Base-by-base conservation (phyloP, 2,888 invertebrate genomes). In the Tuta absoluta region DNA sequence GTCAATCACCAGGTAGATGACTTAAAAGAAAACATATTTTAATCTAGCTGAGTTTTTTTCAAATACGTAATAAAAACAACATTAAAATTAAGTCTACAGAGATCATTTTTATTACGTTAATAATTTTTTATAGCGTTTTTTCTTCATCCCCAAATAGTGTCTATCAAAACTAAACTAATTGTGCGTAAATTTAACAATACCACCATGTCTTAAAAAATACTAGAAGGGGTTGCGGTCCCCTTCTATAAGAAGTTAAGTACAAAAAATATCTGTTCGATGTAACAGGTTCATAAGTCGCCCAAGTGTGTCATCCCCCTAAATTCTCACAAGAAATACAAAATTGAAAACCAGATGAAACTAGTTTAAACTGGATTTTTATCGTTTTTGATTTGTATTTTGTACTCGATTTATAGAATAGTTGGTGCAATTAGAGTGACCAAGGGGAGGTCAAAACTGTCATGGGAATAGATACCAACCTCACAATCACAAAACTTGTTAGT, bases 351-450 rank as follows among this genome's bases (percentile, higher is more conserved):
- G 53, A 62, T 68, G 49, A 69, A 67, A 70, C 72, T 67, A 64
- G 65, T 67, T 65, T 64, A 56, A 72, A 75, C 73, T 71, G 69
- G 75, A 71, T 74, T 66, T 72, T 71, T 75, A 75, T 75, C 67
- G 72, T 73, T 72, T 70, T 72, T 67, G 28, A 70, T 63, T 64
- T 61, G 51, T 66, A 69, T 69, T 69, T 64, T 61, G 51, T 66
- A 69, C 69, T 69, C 65, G 68, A 72, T 70, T 72, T 68, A 67
- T 70, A 63, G 68, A 60, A 67, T 62, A 70, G 69, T 71, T 8
- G 4, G 8, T 68, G 68, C 67, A 66, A 41, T 62, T 38, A 49
- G 8, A 58, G n/a, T 49, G 7, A 62, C 11, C 24, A 51, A 51
- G 19, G 59, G 65, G 66, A 66, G 71, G 69, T 71, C 69, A 65